Percentiles rank a stretch among this genome's conserved stretches.
Conservation (phyloP, 2,113 vertebrate genomes). For the Oreochromis aureus region DNA sequence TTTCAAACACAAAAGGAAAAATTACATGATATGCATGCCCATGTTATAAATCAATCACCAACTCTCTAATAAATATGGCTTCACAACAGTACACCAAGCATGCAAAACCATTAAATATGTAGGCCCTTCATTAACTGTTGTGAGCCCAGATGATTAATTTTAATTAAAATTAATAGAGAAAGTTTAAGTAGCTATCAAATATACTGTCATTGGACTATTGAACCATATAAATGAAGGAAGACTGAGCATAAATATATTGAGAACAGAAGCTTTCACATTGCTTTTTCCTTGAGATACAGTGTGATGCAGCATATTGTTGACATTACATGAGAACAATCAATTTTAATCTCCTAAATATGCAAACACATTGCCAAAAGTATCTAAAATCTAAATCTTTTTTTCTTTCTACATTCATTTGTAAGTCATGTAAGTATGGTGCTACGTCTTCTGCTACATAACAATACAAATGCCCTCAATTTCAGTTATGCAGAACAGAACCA, state of each 20-base stretch:
- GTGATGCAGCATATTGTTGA: not conserved
- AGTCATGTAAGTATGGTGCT: not conserved
- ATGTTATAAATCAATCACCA: conserved; percentile 50
- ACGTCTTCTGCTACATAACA: not conserved
- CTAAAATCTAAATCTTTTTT: not conserved
- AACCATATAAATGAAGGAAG: not conserved
- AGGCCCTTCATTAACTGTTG: not conserved
- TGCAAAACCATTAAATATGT: conserved; percentile 25
- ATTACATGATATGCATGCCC: not conserved
- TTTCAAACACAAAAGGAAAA: not conserved
- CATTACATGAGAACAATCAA: not conserved
- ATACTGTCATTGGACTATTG: not conserved
- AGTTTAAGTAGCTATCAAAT: not conserved
- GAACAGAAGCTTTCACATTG: not conserved
- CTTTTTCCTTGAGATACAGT: not conserved
- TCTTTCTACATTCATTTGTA: not conserved
- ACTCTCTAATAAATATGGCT: conserved; percentile 45
- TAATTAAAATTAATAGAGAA: not conserved
- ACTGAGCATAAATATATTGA: not conserved
- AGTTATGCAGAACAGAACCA: conserved; percentile 80
- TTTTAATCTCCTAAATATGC: not conserved
- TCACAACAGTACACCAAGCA: not conserved
- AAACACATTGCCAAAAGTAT: not conserved
- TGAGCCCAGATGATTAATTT: not conserved
- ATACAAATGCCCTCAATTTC: not conserved